Percentiles rank a stretch among this genome's conserved stretches.
Conservation (phyloP, 2,888 invertebrate species). For the Lasioglossum oenotherae region DNA sequence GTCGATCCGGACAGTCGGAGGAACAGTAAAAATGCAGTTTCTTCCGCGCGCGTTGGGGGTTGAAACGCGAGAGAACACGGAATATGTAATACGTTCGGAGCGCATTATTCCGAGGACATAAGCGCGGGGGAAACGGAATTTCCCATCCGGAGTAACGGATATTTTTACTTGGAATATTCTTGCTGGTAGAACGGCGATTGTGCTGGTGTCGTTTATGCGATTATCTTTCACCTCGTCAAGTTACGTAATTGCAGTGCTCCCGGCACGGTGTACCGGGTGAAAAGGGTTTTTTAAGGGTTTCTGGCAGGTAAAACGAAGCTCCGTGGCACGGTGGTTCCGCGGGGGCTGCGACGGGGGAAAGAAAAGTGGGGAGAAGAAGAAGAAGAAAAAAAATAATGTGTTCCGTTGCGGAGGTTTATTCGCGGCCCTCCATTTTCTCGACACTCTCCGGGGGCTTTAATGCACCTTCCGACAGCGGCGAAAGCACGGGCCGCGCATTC, state of each 20-base stretch:
- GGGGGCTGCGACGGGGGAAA: neutral
- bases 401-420: constrained; percentile 45
- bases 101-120: neutral
- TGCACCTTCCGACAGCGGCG: constrained; percentile 54
- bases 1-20: neutral
- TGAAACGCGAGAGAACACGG: neutral
- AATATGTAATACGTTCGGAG: neutral
- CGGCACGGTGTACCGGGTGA: neutral
- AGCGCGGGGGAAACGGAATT: neutral
- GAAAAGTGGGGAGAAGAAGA: neutral
- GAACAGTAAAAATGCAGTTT: neutral
- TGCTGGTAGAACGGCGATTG: neutral
- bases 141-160: neutral
- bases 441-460: constrained; percentile 43
- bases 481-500: constrained; percentile 71
- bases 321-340: neutral
- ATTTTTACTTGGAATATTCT: neutral
- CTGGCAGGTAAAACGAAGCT: constrained; percentile 19
- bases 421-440: constrained; percentile 55
- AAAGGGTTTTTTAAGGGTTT: constrained; percentile 15
- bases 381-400: neutral
- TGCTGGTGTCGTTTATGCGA: constrained; percentile 5
- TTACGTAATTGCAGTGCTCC: constrained; percentile 23
- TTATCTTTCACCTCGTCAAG: constrained; percentile 33
- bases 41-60: neutral